A percentile compares a stretch with the other conserved stretches of the same genome.
Conservation (phyloP, 2,113 vertebrate species). For the Columba janthina region DNA sequence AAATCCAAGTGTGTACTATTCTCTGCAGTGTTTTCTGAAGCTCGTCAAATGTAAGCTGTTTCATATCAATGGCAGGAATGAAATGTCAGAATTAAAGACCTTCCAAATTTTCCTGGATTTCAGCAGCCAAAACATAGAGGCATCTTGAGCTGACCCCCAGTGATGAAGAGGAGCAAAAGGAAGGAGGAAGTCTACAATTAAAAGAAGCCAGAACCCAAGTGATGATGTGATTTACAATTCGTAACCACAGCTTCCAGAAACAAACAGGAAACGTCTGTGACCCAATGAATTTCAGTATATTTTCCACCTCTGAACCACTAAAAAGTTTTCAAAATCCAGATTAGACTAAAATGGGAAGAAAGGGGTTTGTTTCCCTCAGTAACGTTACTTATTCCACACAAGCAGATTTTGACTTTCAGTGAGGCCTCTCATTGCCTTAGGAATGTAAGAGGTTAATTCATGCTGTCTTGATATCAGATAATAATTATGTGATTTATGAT, state of each 20-base stretch:
- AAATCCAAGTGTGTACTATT: conserved; percentile 13
- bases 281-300: not conserved
- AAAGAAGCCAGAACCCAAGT: not conserved
- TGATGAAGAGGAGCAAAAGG: not conserved
- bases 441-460: conserved; percentile 49
- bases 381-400: not conserved
- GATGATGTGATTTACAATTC: not conserved
- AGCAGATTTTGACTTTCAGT: not conserved
- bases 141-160: not conserved
- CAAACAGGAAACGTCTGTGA: not conserved
- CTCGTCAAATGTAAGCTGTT: not conserved
- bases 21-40: conserved; percentile 28
- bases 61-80: conserved; percentile 21
- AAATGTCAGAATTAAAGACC: conserved; percentile 37
- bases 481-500: conserved; percentile 46
- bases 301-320: not conserved
- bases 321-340: not conserved
- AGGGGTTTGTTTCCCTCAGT: not conserved
- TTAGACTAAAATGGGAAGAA: not conserved
- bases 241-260: not conserved
- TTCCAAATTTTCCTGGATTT: conserved; percentile 8
- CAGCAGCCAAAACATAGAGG: not conserved
- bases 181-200: not conserved
- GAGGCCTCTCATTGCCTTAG: conserved; percentile 9
- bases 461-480: conserved; percentile 53